Evolutionary conservation across 2,888 invertebrate genomes (phyloP).

Genomic region (Electrophaes corylata): DNA sequence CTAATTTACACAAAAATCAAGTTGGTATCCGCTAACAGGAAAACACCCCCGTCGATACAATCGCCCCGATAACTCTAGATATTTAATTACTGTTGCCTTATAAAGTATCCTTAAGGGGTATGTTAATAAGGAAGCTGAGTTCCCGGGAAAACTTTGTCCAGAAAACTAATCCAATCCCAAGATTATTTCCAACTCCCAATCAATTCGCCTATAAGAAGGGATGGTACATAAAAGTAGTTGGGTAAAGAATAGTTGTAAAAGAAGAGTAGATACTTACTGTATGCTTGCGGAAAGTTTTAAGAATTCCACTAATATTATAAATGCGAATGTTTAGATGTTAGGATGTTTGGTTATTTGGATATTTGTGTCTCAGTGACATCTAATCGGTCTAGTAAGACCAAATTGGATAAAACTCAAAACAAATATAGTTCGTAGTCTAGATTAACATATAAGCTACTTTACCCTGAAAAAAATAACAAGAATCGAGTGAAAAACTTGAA

Average conservation of each 20-base stretch:
- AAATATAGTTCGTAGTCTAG: no score
- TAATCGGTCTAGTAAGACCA: no score
- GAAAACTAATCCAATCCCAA: slow-evolving; percentile 72
- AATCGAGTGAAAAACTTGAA: no score
- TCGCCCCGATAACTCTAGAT: slow-evolving; percentile 46
- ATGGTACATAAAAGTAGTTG: slow-evolving; percentile 25
- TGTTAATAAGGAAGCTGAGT: slow-evolving; percentile 64
- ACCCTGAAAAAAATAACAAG: no score
- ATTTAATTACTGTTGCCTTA: slow-evolving; percentile 60
- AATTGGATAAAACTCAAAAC: no score
- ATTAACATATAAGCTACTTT: no score
- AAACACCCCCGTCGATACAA: slow-evolving; percentile 35
- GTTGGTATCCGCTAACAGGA: slow-evolving; percentile 29
- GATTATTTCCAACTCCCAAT: slow-evolving; percentile 76
- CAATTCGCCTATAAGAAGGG: slow-evolving; percentile 74
- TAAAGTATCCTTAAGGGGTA: slow-evolving; percentile 59
- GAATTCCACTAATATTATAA: no score
- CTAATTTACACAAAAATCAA: slow-evolving; percentile 23
- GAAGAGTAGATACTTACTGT: slow-evolving; percentile 6
- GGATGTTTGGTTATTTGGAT: no score
- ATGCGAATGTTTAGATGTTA: no score
- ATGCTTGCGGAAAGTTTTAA: slow-evolving; percentile 1
- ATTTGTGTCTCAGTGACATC: no score
- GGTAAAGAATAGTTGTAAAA: slow-evolving; percentile 26
- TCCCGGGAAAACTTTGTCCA: slow-evolving; percentile 59